Base-by-base conservation (phyloP, 2,113 vertebrate genomes). In the Pterocles burchelli region DNA sequence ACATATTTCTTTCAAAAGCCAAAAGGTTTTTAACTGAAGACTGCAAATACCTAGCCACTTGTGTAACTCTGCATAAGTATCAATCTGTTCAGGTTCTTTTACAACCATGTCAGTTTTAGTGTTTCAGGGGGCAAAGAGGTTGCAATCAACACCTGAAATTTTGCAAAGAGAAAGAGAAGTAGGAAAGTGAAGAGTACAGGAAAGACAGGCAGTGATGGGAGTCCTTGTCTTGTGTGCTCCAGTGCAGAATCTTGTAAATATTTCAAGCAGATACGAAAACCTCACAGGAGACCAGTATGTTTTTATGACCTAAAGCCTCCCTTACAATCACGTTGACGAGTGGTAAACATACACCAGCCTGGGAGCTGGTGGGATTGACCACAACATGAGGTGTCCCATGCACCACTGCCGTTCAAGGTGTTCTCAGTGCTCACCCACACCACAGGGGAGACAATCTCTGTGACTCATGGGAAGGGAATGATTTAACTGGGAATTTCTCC, bases 31-130 rank as follows among this genome's bases (percentile, higher is more conserved):
- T 85, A 66, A 59, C 8, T 0, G 0, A 88, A 36, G n/a, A 28
- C 38, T 1, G 0, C 55, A 76, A 88, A 88, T 28, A 91, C 12
- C 34, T 29, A 43, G 33, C 33, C 8, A 17, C 18, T 70, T 71
- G 52, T 1, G 1, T 63, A 74, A n/a, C 59, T 79, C 58, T 21
- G 13, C 12, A 0, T 29, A 83, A 83, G 43, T 73, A 70, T 38
- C 48, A 9, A 1, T 9, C 29, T 7, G 4, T 57, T 92, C 55
- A 63, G 73, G 29, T 38, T 83, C 51, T 90, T 96, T 81, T 74
- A 77, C 43, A 85, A 91, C 71, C 28, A 67, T 21, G 65, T 63
- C 57, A 55, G 61, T 61, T 93, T 93, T 96, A 96, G 95, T 96
- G 95, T 97, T 95, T 89, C 52, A 54, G 57, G 36, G 49, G 48